Conservation (phyloP, 2,888 invertebrate genomes). For the Drosophila monieri region DNA sequence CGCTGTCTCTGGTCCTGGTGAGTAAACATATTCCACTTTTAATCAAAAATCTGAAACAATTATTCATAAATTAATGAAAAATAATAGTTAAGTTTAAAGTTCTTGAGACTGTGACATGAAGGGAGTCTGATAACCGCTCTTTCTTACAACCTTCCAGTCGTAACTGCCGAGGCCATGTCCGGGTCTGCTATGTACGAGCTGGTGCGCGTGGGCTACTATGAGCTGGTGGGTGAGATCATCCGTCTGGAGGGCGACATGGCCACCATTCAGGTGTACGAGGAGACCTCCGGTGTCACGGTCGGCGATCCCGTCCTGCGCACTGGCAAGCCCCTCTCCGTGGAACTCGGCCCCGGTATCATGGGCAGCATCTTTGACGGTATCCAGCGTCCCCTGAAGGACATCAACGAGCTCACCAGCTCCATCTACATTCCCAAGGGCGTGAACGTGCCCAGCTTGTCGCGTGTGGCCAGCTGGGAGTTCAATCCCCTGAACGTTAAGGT, state of each 20-base stretch:
- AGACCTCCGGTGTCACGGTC: slow-evolving; percentile 99
- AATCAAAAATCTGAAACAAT: neutral
- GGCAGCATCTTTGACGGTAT: slow-evolving; percentile 99
- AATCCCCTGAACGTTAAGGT: slow-evolving; percentile 92
- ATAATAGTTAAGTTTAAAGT: neutral
- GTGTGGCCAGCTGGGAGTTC: slow-evolving; percentile 95
- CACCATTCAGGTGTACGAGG: slow-evolving; percentile 99
- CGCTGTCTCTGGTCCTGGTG: slow-evolving; percentile 99
- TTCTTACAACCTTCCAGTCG: slow-evolving; percentile 88
- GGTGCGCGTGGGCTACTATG: slow-evolving; percentile 98
- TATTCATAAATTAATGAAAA: neutral
- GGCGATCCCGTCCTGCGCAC: slow-evolving; percentile 99
- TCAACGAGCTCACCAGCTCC: slow-evolving; percentile 95
- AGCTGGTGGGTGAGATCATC: slow-evolving; percentile 99
- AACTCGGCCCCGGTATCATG: slow-evolving; percentile 99
- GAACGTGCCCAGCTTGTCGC: slow-evolving; percentile 95
- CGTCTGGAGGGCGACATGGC: slow-evolving; percentile 99
- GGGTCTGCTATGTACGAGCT: slow-evolving; percentile 99
- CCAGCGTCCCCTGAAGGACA: slow-evolving; percentile 98
- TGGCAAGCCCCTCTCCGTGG: slow-evolving; percentile 99
- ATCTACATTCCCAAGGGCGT: slow-evolving; percentile 99
- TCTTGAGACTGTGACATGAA: too few relatives aligned
- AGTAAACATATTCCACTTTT: slow-evolving; percentile 36
- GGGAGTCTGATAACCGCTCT: too few relatives aligned
- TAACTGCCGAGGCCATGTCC: slow-evolving; percentile 99